phyloP scores from a whole-genome alignment of 2,797 vertebrate species.

The Carcharodon carcharias region DNA sequence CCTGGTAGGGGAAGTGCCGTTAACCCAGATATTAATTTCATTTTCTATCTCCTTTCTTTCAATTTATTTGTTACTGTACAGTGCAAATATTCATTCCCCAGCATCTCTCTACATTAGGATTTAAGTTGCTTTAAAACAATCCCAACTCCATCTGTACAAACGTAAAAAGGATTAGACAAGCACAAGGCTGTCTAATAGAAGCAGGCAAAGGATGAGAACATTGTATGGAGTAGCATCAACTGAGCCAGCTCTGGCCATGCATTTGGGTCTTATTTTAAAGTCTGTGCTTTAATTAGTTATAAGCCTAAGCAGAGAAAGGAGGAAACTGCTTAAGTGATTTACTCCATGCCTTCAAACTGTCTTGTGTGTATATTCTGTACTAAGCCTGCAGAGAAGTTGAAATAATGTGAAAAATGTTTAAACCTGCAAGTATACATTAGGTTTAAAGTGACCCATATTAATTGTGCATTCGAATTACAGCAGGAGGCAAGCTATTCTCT shows the following conservation, averaged over 20 bases:
- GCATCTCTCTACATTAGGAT: neutral
- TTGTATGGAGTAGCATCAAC: neutral
- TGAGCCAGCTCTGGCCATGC: neutral
- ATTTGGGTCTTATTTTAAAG: neutral
- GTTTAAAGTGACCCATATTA: neutral
- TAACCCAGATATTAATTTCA: neutral
- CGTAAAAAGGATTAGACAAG: neutral
- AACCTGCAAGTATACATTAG: neutral
- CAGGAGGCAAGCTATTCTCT: neutral
- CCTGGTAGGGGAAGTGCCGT: neutral
- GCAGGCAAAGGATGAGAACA: neutral
- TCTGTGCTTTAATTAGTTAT: neutral
- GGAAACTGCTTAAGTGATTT: neutral
- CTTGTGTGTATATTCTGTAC: neutral
- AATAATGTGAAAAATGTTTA: neutral
- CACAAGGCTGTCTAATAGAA: neutral
- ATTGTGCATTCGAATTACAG: neutral
- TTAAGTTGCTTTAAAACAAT: neutral
- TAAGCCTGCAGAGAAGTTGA: neutral
- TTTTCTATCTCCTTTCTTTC: neutral
- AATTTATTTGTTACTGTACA: neutral
- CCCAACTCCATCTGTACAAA: conserved; percentile 13
- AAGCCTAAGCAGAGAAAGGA: neutral
- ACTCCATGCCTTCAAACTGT: neutral
- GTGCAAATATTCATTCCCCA: neutral